Evolutionary conservation across 1,140 invertebrate species (phyloP).

Genomic region (Myzus persicae): DNA sequence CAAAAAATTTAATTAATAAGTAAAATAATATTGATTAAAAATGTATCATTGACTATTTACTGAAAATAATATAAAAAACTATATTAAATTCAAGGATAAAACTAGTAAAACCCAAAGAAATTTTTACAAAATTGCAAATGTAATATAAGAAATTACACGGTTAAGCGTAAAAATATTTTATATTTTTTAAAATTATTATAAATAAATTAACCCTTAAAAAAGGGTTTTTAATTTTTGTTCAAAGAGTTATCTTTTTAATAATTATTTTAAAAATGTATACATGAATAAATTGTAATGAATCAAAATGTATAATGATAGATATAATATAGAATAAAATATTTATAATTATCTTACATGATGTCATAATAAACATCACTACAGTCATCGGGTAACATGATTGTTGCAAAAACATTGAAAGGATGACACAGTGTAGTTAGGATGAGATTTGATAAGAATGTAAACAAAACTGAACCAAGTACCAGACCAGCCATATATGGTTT

Average conservation of each 20-base stretch:
- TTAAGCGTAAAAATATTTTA: not conserved
- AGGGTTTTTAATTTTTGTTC: not conserved
- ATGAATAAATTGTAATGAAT: not conserved
- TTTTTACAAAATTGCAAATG: not conserved
- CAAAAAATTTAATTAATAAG: not conserved
- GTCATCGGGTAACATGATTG: constrained; percentile 74
- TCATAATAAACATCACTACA: constrained; percentile 69
- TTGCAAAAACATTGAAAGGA: constrained; percentile 71
- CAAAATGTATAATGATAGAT: not conserved
- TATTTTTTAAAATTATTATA: not conserved
- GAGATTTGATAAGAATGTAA: constrained; percentile 74
- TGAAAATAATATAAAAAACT: not conserved
- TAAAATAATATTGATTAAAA: not conserved
- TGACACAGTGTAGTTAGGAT: constrained; percentile 77
- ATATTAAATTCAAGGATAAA: no score
- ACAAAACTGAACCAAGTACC: constrained; percentile 69
- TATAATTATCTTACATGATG: constrained; percentile 60
- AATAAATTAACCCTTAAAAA: not conserved
- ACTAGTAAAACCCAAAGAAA: no score
- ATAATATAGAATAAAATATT: not conserved
- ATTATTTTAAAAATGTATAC: no score
- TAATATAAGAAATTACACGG: not conserved
- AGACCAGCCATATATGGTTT: constrained; percentile 71
- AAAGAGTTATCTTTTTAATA: not conserved
- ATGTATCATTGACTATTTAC: not conserved